These are phyloP conservation scores for Heterotilapia buettikoferi DNA, from an alignment of 2,113 vertebrate genomes.

Conservation along the genomic window DNA sequence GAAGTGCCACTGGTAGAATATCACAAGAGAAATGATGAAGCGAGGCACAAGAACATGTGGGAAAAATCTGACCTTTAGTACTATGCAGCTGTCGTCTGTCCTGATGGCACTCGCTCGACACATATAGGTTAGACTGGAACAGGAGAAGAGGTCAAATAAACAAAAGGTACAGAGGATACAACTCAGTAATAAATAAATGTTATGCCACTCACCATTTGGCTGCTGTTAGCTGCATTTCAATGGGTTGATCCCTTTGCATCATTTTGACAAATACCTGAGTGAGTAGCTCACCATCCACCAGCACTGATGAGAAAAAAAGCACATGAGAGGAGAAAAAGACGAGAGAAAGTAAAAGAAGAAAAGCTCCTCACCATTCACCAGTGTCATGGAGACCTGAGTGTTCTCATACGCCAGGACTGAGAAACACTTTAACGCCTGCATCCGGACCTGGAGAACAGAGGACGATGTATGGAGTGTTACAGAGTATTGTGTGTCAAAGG, in stretches of 20 bases:
- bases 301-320: conserved; percentile 72
- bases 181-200: not conserved
- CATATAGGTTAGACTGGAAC: conserved; percentile 93
- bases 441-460: conserved; percentile 80
- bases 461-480: not conserved
- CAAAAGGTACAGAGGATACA: not conserved
- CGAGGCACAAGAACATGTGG: not conserved
- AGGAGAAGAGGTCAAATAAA: not conserved
- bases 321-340: not conserved
- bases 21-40: not conserved
- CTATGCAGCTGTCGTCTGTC: conserved; percentile 87
- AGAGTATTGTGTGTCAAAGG: not conserved
- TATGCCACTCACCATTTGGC: conserved; percentile 89
- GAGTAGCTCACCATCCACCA: conserved; percentile 91
- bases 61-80: conserved; percentile 82
- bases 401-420: conserved; percentile 97
- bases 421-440: conserved; percentile 98
- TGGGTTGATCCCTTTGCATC: conserved; percentile 97
- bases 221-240: conserved; percentile 98
- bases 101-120: conserved; percentile 95
- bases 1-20: not conserved
- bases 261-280: conserved; percentile 97
- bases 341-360: not conserved
- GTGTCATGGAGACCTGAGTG: conserved; percentile 92
- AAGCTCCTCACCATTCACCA: conserved; percentile 87